Percentiles rank a stretch among this genome's conserved stretches.
Conservation (phyloP, 2,888 invertebrate genomes). For the Lycia hirtaria region DNA sequence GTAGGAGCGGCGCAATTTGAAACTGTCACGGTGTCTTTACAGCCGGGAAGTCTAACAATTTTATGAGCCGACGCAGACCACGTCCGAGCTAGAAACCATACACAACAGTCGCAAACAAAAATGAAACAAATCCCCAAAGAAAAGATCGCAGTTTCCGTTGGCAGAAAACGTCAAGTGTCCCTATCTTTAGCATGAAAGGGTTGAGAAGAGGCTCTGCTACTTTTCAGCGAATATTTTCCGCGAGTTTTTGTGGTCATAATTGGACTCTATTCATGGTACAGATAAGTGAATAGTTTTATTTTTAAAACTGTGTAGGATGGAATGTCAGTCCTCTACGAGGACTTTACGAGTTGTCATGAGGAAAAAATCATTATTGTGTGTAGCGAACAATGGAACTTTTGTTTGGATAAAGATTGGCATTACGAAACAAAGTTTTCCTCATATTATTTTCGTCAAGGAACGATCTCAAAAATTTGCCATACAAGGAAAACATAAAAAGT, state of each 20-base stretch:
- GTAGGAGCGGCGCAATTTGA: conserved; percentile 43
- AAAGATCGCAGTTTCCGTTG: conserved; percentile 24
- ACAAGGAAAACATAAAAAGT: neutral
- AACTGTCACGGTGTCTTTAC: conserved; percentile 46
- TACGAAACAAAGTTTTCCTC: neutral
- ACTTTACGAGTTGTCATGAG: neutral
- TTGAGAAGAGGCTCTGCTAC: conserved; percentile 12
- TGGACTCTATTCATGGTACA: neutral
- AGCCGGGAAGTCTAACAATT: conserved; percentile 46
- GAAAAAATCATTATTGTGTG: neutral
- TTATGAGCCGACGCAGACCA: conserved; percentile 37
- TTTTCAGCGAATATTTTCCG: conserved; percentile 25
- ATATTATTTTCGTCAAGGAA: neutral
- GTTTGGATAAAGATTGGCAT: neutral
- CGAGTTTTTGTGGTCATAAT: neutral
- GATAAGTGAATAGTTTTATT: neutral
- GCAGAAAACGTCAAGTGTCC: neutral
- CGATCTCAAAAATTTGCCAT: neutral
- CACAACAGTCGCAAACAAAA: conserved; percentile 13
- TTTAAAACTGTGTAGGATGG: neutral
- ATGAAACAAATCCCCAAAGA: conserved; percentile 16
- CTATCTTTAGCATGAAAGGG: conserved; percentile 3
- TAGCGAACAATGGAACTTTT: neutral
- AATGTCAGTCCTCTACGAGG: neutral
- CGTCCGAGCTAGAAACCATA: conserved; percentile 9